phyloP scores from a whole-genome alignment of 2,888 invertebrate species.

The Branchellion lobata region DNA sequence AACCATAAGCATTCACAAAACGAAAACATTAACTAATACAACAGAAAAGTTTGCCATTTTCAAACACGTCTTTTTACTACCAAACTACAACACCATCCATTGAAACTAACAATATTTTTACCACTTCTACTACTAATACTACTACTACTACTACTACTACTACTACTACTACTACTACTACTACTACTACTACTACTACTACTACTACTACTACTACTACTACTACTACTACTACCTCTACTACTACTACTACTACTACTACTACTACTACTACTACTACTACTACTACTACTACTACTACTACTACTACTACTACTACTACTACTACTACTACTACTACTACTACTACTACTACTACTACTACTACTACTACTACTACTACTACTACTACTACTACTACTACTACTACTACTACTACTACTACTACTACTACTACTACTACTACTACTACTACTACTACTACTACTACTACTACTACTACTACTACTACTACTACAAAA shows the following conservation, averaged over 20 bases:
- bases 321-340: slow-evolving; percentile 17
- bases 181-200: slow-evolving; percentile 14
- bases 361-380: no score
- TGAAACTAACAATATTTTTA: not conserved
- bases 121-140: not conserved
- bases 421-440: not conserved
- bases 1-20: no score
- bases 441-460: not conserved
- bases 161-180: slow-evolving; percentile 4
- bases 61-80: no score
- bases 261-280: slow-evolving; percentile 14
- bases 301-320: slow-evolving; percentile 11
- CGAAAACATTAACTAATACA: no score
- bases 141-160: not conserved
- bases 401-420: not conserved
- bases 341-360: not conserved
- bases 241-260: slow-evolving; percentile 10
- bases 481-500: not conserved
- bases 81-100: not conserved
- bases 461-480: not conserved
- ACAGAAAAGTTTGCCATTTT: no score
- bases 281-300: slow-evolving; percentile 2
- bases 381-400: no score
- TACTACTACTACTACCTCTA: slow-evolving; percentile 3
- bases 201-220: slow-evolving; percentile 14